Conservation (phyloP, 2,113 vertebrate genomes). For the Bujurquina vittata region DNA sequence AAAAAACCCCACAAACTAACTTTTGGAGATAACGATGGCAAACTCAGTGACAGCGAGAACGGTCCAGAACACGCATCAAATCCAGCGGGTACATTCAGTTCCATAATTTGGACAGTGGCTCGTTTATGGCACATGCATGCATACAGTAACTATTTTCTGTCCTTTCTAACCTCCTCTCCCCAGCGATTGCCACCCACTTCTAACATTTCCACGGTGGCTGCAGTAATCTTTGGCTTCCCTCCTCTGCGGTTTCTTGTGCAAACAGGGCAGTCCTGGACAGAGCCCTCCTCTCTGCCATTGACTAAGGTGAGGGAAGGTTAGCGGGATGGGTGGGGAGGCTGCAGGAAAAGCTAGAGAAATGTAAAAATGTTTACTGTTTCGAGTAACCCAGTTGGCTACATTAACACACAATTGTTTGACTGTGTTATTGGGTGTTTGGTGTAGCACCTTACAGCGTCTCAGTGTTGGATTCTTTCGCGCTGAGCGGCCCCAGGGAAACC, state of each 20-base stretch:
- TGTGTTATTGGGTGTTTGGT: background rate
- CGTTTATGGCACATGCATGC: slow-evolving; percentile 28
- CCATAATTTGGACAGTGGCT: slow-evolving; percentile 29
- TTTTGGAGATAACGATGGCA: background rate
- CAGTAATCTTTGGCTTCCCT: slow-evolving; percentile 63
- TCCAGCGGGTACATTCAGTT: slow-evolving; percentile 40
- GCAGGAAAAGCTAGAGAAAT: background rate
- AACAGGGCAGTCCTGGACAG: slow-evolving; percentile 55
- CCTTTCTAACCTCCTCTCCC: slow-evolving; percentile 37
- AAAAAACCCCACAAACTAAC: background rate
- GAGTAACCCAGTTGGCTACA: background rate
- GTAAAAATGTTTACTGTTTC: background rate
- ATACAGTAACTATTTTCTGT: slow-evolving; percentile 31
- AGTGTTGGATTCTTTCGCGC: background rate
- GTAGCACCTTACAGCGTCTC: background rate
- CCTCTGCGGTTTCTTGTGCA: slow-evolving; percentile 53
- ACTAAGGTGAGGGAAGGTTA: slow-evolving; percentile 39
- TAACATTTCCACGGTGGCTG: slow-evolving; percentile 65
- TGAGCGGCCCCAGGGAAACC: background rate
- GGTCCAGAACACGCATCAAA: background rate
- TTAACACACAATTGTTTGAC: background rate
- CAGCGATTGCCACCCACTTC: slow-evolving; percentile 67
- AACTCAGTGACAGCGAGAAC: background rate
- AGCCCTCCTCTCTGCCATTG: slow-evolving; percentile 16
- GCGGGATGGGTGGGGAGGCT: slow-evolving; percentile 6